A percentile compares a stretch with the other conserved stretches of the same genome.
phyloP scores from a whole-genome alignment of 1,140 invertebrate species.

The Colletes latitarsis region DNA sequence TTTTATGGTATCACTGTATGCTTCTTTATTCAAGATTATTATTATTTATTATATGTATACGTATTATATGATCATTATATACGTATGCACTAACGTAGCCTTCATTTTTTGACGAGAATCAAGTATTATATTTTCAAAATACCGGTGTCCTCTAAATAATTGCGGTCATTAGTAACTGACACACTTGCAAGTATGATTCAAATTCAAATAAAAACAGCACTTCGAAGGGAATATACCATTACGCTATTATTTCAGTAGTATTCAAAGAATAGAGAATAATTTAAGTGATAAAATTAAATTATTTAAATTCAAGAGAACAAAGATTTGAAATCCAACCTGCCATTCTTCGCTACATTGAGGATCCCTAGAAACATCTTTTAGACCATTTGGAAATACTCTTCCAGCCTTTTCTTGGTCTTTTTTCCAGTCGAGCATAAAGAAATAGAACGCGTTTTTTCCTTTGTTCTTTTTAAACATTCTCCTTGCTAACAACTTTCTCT shows the following conservation, averaged over 20 bases:
- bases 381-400: conserved; percentile 68
- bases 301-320: not conserved
- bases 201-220: no score
- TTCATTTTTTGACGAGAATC: no score
- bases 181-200: no score
- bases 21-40: no score
- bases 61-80: no score
- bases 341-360: conserved; percentile 68
- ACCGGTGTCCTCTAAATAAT: no score
- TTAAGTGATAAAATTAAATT: not conserved
- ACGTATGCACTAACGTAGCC: no score
- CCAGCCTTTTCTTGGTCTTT: conserved; percentile 74
- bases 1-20: no score
- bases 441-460: conserved; percentile 77
- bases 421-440: conserved; percentile 78
- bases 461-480: conserved; percentile 78
- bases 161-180: no score
- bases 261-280: not conserved
- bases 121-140: no score
- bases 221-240: no score
- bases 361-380: conserved; percentile 72
- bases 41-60: no score
- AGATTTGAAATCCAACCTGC: conserved; percentile 52
- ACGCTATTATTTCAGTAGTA: not conserved
- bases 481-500: not conserved